Evolutionary conservation across 2,113 vertebrate species (phyloP), one percentile per base, ranked within the genome.

Genomic region (Sardina pilchardus): DNA sequence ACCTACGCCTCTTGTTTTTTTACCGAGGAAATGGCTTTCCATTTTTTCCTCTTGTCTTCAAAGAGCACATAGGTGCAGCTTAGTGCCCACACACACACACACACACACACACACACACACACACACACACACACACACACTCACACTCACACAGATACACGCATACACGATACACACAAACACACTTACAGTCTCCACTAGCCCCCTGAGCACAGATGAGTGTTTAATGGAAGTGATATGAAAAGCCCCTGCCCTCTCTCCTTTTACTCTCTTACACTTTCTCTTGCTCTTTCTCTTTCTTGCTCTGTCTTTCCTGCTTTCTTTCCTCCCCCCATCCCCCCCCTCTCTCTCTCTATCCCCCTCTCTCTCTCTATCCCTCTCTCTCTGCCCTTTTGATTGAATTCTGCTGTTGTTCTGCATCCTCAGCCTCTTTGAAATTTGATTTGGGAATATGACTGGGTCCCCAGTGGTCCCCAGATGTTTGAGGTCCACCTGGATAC

Each of bases 391-490:
- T 16, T 71, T 59, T 63, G 85, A 86, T 67, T 82, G 50, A 42
- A 67, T 86, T 86, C n/a, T 56, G 75, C 81, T 81, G 75, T 81
- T 82, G 67, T 85, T 42, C 48, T 43, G 36, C 78, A 30, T 50
- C 81, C 47, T 75, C 56, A 26, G 78, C 43, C 12, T 47, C 36
- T 21, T 24, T 53, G 21, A 78, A 80, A 63, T 80, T 47, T 19
- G 12, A 82, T 82, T 88, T 84, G 47, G 81, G 80, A 56, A 84
- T 88, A 78, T 50, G 45, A 1, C 81, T 21, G 43, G n/a, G 56
- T n/a, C 56, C 81, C 63, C 21, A 48, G 53, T 78, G 30, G 59
- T 44, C 83, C 67, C 30, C 30, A 75, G 83, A 48, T 83, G 75
- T 82, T 81, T 67, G 44, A 42, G 17, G 36, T 82, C 34, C 48